phyloP scores from a whole-genome alignment of 1,140 invertebrate genomes.

The Goniozus legneri region DNA sequence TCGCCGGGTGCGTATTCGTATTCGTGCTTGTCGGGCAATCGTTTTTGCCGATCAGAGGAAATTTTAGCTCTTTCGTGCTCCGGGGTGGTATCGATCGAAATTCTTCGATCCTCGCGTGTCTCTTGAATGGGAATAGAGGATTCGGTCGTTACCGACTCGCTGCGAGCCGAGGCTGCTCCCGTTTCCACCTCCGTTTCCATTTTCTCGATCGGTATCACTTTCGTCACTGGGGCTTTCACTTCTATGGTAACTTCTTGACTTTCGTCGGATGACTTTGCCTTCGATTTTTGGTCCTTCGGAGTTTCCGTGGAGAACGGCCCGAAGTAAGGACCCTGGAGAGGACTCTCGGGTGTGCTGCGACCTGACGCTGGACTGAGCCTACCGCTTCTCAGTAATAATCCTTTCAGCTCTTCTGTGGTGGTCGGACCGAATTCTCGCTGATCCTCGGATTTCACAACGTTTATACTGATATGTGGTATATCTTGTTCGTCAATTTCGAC shows the following conservation, averaged over 20 bases:
- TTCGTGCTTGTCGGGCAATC: conserved; percentile 19
- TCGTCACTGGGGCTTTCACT: not conserved
- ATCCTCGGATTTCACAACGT: conserved; percentile 61
- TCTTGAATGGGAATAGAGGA: not conserved
- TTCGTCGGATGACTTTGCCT: not conserved
- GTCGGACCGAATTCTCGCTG: conserved; percentile 17
- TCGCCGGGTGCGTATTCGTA: conserved; percentile 22
- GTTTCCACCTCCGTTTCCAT: not conserved
- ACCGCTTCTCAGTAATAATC: not conserved
- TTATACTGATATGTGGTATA: conserved; percentile 71
- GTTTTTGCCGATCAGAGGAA: not conserved
- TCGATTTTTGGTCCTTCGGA: not conserved
- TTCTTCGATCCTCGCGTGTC: not conserved
- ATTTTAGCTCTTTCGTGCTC: not conserved
- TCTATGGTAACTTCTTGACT: not conserved
- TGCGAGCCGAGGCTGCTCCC: too few relatives aligned
- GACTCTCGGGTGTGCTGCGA: conserved; percentile 12
- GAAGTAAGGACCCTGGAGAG: conserved; percentile 32
- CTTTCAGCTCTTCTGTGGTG: not conserved
- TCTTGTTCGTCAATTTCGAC: conserved; percentile 73
- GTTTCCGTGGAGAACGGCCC: conserved; percentile 31
- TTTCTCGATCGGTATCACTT: not conserved
- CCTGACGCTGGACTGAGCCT: not conserved
- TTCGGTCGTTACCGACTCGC: not conserved
- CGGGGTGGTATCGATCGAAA: too few relatives aligned